A percentile compares a stretch with the other conserved stretches of the same genome.
phyloP scores from a whole-genome alignment of 2,888 invertebrate species.

The Oxystoma pomonae region DNA sequence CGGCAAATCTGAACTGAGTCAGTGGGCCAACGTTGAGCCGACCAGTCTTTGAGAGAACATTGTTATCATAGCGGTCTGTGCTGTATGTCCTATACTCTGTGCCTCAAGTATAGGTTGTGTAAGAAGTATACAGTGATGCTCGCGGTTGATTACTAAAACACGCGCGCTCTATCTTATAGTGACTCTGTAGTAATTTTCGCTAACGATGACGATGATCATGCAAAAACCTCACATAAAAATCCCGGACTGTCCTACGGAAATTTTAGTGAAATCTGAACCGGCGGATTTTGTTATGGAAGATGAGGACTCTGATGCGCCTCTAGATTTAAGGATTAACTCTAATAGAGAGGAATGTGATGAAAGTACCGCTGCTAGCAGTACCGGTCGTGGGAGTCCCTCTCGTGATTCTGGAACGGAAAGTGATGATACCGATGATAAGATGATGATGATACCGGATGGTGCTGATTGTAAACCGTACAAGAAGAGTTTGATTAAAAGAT shows the following conservation, averaged over 20 bases:
- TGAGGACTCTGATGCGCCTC: conserved; percentile 54
- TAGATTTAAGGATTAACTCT: conserved; percentile 56
- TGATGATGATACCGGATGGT: conserved; percentile 51
- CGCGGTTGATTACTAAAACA: too few relatives aligned
- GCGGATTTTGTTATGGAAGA: background rate
- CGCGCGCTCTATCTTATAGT: background rate
- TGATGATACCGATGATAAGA: conserved; percentile 68
- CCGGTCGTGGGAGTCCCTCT: conserved; percentile 50
- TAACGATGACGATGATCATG: background rate
- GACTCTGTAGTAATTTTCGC: too few relatives aligned
- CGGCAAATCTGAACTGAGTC: background rate
- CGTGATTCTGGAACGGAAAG: conserved; percentile 72
- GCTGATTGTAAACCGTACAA: conserved; percentile 68
- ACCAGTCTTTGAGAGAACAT: background rate
- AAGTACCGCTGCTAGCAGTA: conserved; percentile 48
- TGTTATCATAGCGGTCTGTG: too few relatives aligned
- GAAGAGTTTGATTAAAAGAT: conserved; percentile 90
- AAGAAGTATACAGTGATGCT: too few relatives aligned
- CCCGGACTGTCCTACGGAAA: background rate
- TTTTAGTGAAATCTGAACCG: background rate
- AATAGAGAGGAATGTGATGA: background rate
- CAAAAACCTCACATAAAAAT: background rate
- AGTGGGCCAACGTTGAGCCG: background rate
- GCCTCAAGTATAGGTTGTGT: too few relatives aligned
- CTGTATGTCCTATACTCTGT: too few relatives aligned